A percentile compares a stretch with the other conserved stretches of the same genome.
These are phyloP conservation scores for Galeopterus variegatus DNA, from an alignment of 2,113 vertebrate species.

Conservation along the genomic window DNA sequence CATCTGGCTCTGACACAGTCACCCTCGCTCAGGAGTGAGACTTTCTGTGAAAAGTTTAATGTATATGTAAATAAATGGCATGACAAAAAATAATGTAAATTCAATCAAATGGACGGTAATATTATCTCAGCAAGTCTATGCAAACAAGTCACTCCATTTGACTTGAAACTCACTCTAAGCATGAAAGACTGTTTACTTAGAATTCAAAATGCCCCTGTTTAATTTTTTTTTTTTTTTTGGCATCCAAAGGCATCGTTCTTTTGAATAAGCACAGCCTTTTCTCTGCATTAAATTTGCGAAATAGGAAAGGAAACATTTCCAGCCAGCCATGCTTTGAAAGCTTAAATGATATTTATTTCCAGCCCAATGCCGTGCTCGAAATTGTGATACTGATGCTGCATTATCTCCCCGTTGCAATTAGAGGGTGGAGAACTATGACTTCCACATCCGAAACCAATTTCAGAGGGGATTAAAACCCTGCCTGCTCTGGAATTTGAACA, in stretches of 20 bases:
- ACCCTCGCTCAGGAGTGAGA: slow-evolving; percentile 32
- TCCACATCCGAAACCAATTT: slow-evolving; percentile 58
- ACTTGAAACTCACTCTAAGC: slow-evolving; percentile 74
- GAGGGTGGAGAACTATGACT: slow-evolving; percentile 75
- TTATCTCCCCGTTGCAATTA: slow-evolving; percentile 71
- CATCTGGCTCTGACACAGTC: slow-evolving; percentile 65
- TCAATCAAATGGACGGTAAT: slow-evolving; percentile 67
- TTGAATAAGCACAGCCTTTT: slow-evolving; percentile 76
- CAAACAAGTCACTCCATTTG: slow-evolving; percentile 81
- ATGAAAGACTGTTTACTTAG: slow-evolving; percentile 77
- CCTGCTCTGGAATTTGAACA: slow-evolving; percentile 70
- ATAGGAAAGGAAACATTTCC: slow-evolving; percentile 67
- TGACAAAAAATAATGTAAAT: slow-evolving; percentile 81
- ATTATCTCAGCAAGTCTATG: slow-evolving; percentile 77
- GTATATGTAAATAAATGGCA: slow-evolving; percentile 82
- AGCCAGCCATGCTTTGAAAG: slow-evolving; percentile 65
- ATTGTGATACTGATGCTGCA: background rate
- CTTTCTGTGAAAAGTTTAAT: slow-evolving; percentile 83
- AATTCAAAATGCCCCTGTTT: slow-evolving; percentile 77
- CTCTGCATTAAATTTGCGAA: slow-evolving; percentile 77
- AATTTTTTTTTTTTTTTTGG: slow-evolving; percentile 29
- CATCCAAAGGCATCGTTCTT: slow-evolving; percentile 70
- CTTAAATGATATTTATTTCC: slow-evolving; percentile 80
- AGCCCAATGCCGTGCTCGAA: slow-evolving; percentile 42
- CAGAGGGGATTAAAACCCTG: slow-evolving; percentile 74